These are phyloP conservation scores for Saiga tatarica DNA, from an alignment of 2,113 vertebrate genomes.

Conservation along the genomic window DNA sequence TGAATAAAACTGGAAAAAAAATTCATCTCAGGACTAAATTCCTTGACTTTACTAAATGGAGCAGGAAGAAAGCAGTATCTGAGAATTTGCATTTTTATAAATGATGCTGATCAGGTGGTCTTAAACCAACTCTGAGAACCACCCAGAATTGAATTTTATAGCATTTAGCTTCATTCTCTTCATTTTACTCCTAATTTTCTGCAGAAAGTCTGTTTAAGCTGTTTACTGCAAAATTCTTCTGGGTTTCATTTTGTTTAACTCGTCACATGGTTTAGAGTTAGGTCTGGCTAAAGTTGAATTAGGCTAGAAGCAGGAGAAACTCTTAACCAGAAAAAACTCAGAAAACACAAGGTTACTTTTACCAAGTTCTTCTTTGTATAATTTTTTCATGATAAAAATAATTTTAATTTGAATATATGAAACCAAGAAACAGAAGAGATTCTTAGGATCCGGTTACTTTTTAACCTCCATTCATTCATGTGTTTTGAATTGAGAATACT, in stretches of 20 bases:
- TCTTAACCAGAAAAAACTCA: background rate
- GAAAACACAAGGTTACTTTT: background rate
- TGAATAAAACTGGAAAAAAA: background rate
- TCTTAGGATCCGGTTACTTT: background rate
- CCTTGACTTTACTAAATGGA: background rate
- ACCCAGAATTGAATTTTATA: background rate
- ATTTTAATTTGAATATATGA: background rate
- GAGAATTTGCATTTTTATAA: background rate
- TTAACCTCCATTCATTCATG: background rate
- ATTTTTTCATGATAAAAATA: background rate
- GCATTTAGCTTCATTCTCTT: background rate
- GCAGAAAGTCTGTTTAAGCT: background rate
- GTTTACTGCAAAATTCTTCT: background rate
- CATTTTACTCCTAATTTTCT: background rate
- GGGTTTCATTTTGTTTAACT: background rate
- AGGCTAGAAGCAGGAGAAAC: background rate
- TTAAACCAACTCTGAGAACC: background rate
- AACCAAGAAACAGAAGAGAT: background rate
- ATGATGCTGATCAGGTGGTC: background rate
- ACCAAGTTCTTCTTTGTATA: background rate
- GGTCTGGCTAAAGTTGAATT: background rate
- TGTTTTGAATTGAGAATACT: conserved; percentile 37
- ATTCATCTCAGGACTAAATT: background rate
- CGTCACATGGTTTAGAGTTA: background rate
- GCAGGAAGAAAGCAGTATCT: too few species aligned